Evolutionary conservation across 2,888 invertebrate genomes (phyloP).

Genomic region (Teleiodes luculella): DNA sequence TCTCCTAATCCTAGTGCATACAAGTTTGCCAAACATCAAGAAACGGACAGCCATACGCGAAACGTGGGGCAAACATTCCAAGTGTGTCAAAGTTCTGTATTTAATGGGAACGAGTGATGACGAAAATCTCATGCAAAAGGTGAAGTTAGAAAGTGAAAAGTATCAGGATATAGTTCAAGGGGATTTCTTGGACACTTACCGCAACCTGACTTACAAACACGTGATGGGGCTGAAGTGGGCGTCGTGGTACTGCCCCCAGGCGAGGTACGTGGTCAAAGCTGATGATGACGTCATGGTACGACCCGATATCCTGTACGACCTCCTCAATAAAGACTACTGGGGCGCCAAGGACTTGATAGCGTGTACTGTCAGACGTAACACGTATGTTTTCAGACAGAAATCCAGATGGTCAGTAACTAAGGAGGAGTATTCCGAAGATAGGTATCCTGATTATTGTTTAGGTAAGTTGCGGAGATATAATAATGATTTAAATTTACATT

Average conservation of each 20-base stretch:
- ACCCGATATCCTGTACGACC: not conserved
- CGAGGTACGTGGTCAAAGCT: not conserved
- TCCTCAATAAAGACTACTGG: not conserved
- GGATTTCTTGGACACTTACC: not conserved
- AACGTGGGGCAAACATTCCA: not conserved
- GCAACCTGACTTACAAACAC: not conserved
- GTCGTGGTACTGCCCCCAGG: not conserved
- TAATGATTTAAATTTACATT: no score
- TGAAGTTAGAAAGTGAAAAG: not conserved
- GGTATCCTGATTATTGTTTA: no score
- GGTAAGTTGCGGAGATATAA: no score
- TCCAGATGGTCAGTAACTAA: no score
- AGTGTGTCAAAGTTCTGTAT: not conserved
- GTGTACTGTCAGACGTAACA: not conserved
- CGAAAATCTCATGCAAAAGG: not conserved
- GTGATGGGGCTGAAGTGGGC: not conserved
- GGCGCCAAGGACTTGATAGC: not conserved
- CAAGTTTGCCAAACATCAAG: not conserved
- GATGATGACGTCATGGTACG: not conserved
- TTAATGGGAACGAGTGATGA: not conserved
- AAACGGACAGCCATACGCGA: not conserved
- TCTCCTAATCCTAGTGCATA: not conserved
- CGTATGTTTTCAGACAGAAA: no score
- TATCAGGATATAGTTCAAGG: not conserved
- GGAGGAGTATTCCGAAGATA: no score